A percentile compares a stretch with the other conserved stretches of the same genome.
Evolutionary conservation across 2,797 vertebrate genomes (phyloP).

Genomic region (Sebastes taczanowskii): DNA sequence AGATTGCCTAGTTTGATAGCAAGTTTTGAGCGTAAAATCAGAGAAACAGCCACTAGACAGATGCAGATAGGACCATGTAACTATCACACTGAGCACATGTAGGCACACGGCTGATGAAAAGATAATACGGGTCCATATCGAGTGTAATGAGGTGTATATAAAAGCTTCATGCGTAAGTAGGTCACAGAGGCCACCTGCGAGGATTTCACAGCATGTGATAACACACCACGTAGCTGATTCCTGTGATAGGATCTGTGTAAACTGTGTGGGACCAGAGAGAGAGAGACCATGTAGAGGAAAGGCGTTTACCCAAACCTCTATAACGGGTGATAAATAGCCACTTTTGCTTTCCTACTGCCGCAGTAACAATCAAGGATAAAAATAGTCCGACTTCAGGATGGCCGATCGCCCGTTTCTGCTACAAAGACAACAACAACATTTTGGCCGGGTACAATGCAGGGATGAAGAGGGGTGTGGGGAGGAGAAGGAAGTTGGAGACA

Average conservation of each 20-base stretch:
- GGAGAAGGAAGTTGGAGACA: slow-evolving; percentile 29
- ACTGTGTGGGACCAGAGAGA: background rate
- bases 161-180: slow-evolving; percentile 41
- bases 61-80: background rate
- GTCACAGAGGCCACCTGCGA: slow-evolving; percentile 55
- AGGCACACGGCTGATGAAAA: background rate
- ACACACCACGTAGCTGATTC: slow-evolving; percentile 3
- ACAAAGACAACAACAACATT: slow-evolving; percentile 42
- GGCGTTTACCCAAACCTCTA: background rate
- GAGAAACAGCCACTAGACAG: background rate
- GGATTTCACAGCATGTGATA: slow-evolving; percentile 32
- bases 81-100: background rate
- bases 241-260: background rate
- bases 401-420: slow-evolving; percentile 12
- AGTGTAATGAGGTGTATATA: background rate
- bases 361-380: slow-evolving; percentile 45
- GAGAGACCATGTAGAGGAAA: background rate
- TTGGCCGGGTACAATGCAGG: slow-evolving; percentile 12
- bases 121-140: background rate
- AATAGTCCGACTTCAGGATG: slow-evolving; percentile 42
- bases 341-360: slow-evolving; percentile 42
- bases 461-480: background rate
- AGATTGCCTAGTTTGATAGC: too few species aligned
- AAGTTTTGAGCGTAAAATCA: background rate
- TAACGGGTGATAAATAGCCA: background rate